Percentiles rank a stretch among this genome's conserved stretches.
Conservation (phyloP, 2,888 invertebrate species). For the Deladenus siricidicola region DNA sequence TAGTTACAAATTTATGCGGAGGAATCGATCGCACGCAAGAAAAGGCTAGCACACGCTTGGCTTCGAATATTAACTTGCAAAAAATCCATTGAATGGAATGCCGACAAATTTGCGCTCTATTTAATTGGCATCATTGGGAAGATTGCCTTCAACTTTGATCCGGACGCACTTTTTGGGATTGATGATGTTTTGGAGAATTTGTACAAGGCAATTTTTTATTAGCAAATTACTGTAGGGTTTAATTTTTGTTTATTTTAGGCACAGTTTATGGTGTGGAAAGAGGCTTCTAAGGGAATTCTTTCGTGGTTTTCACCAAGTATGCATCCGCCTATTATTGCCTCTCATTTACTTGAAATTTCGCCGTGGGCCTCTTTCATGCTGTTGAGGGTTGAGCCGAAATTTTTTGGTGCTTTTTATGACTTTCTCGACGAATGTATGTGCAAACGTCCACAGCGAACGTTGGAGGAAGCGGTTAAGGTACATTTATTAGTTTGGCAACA, state of each 20-base stretch:
- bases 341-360: constrained; percentile 25
- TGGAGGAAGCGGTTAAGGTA: constrained; percentile 26
- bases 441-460: constrained; percentile 18
- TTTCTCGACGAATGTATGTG: constrained; percentile 28
- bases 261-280: constrained; percentile 24
- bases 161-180: constrained; percentile 30
- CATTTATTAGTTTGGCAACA: background rate
- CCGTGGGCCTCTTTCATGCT: constrained; percentile 42
- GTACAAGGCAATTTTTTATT: constrained; percentile 31
- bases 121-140: constrained; percentile 37
- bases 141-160: constrained; percentile 37
- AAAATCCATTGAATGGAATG: constrained; percentile 21
- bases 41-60: constrained; percentile 20
- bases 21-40: background rate
- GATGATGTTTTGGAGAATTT: constrained; percentile 28
- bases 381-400: constrained; percentile 35
- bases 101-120: constrained; percentile 32
- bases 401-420: constrained; percentile 33
- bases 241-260: constrained; percentile 19
- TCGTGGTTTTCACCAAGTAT: constrained; percentile 35
- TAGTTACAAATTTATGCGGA: constrained; percentile 11
- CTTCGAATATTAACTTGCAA: constrained; percentile 21
- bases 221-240: background rate
- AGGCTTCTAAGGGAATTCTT: constrained; percentile 36
- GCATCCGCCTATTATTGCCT: constrained; percentile 40